Base-by-base conservation (phyloP, 2,888 invertebrate genomes). In the Argyra leucocephala region DNA sequence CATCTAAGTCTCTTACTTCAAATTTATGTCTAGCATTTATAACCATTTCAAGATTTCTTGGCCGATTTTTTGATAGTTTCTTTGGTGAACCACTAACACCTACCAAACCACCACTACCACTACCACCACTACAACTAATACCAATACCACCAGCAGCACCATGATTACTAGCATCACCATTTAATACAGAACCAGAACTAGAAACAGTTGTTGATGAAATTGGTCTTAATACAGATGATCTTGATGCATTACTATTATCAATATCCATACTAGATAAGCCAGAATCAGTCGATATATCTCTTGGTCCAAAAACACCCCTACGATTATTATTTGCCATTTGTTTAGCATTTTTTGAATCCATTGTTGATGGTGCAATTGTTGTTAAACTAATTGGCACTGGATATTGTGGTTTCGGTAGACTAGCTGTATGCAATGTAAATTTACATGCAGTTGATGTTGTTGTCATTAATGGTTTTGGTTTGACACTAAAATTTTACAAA, bases 341-440 rank as follows among this genome's bases (percentile, higher is more conserved):
- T 76, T 91, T 91, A 63, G 87, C 88, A 62, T 84, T 83, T 79
- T 91, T 91, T 7, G 86, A 82, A 79, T 84, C 88, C 71, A 81
- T 82, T 68, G 82, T 80, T 59, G 74, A 74, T 61, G 64, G 48
- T 63, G 71, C 64, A 24, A 73, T 73, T n/a, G 75, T 72, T 9
- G 69, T 74, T 64, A 80, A 71, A 69, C 80, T 78, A 36, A 80
- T 78, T 69, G 80, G 76, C 58, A 83, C 81, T 22, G 87, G 84
- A 73, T 85, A 87, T 78, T 91, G 90, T 0, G 90, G 90, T 67
- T 85, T 81, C 0, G 91, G 91, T 70, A 91, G 80, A 73, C 89
- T 88, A 66, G 86, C 88, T 36, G 88, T 86, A 71, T 87, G 87
- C 64, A 88, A 75, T 4, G 86, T 87, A 70, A 83, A 88, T 76